phyloP scores from a whole-genome alignment of 2,888 invertebrate genomes.

The Amphipyra berbera region DNA sequence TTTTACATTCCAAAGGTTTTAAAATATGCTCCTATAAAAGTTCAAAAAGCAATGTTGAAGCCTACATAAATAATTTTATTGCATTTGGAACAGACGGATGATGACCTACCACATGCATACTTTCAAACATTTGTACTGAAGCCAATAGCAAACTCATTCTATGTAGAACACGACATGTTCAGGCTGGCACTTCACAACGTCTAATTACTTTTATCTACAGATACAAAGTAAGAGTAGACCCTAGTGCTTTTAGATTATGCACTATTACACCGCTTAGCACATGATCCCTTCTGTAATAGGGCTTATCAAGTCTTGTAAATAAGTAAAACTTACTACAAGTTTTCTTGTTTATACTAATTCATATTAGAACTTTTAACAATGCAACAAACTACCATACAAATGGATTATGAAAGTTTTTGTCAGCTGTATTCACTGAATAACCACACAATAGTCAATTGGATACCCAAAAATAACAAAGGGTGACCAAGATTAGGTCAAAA shows the following conservation, averaged over 20 bases:
- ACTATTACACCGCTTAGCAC: constrained; percentile 48
- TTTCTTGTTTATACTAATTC: constrained; percentile 26
- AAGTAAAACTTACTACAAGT: constrained; percentile 8
- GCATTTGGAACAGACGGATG: constrained; percentile 95
- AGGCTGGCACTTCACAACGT: constrained; percentile 96
- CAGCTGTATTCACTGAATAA: constrained; percentile 7
- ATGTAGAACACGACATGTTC: constrained; percentile 98
- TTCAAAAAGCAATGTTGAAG: neutral
- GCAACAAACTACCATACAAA: constrained; percentile 34
- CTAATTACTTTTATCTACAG: constrained; percentile 67
- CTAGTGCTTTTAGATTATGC: constrained; percentile 59
- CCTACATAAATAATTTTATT: constrained; percentile 62
- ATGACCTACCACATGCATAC: constrained; percentile 98
- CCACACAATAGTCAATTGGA: constrained; percentile 9
- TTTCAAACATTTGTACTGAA: constrained; percentile 98
- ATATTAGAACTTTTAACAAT: constrained; percentile 15
- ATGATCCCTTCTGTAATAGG: constrained; percentile 24
- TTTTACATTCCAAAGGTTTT: neutral
- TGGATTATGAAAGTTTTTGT: constrained; percentile 1
- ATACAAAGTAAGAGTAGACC: constrained; percentile 71
- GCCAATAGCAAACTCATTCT: constrained; percentile 96
- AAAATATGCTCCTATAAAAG: neutral
- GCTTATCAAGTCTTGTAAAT: constrained; percentile 32
- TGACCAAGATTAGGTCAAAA: constrained; percentile 6
- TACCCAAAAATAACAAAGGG: neutral